A percentile compares a stretch with the other conserved stretches of the same genome.
These are phyloP conservation scores for Malacoraja senta DNA, from an alignment of 2,797 vertebrate genomes.

Conservation along the genomic window DNA sequence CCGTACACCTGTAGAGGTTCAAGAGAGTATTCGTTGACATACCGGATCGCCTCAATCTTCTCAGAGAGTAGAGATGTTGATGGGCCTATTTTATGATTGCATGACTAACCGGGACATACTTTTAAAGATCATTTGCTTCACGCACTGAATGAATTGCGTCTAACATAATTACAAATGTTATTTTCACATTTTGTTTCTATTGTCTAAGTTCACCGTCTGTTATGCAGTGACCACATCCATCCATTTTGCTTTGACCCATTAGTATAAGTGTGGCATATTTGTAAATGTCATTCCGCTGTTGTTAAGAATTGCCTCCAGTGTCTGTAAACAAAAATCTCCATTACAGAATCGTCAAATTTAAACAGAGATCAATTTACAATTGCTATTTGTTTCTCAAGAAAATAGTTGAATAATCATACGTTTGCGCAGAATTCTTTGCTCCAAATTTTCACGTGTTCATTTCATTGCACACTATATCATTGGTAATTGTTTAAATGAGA, in stretches of 20 bases:
- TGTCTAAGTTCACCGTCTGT: background rate
- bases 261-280: background rate
- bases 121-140: background rate
- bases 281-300: background rate
- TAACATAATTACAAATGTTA: background rate
- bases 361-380: background rate
- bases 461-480: no score
- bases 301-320: background rate
- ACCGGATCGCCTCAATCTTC: no score
- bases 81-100: no score
- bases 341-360: background rate
- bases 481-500: no score
- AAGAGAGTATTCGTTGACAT: no score
- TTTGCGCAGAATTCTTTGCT: background rate
- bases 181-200: background rate
- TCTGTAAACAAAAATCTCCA: background rate
- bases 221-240: background rate
- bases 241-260: constrained; percentile 5
- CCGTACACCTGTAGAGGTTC: no score
- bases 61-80: no score
- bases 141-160: background rate
- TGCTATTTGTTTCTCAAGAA: background rate
- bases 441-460: background rate
- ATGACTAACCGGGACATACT: background rate
- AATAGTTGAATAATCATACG: background rate